These are phyloP conservation scores for Microcebus griseorufus DNA, from an alignment of 2,113 vertebrate species.

Conservation along the genomic window DNA sequence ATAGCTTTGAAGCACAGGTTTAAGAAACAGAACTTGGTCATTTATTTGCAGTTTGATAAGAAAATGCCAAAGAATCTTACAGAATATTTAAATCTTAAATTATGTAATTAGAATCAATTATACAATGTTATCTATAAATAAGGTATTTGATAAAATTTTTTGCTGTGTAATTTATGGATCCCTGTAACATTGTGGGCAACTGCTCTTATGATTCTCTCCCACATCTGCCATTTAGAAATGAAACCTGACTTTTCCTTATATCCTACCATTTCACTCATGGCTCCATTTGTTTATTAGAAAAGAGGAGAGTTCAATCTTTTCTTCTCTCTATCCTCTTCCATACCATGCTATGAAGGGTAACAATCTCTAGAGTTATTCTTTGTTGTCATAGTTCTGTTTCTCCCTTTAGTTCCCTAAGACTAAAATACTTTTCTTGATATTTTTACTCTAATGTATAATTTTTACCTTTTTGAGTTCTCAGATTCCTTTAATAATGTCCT, in stretches of 20 bases:
- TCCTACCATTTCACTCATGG: background rate
- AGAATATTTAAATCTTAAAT: background rate
- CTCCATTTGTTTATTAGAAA: background rate
- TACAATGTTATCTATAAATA: background rate
- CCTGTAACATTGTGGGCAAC: background rate
- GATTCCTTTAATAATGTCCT: background rate
- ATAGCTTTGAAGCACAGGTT: background rate
- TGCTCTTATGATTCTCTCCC: background rate
- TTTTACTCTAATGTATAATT: background rate
- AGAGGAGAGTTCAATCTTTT: background rate
- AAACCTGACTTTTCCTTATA: background rate
- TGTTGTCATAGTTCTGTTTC: background rate
- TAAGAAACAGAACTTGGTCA: background rate
- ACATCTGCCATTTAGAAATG: background rate
- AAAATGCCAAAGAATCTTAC: background rate
- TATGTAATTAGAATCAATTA: background rate
- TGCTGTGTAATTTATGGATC: background rate
- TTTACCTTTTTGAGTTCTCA: background rate
- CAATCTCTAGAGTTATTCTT: background rate
- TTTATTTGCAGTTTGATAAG: background rate
- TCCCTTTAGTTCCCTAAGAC: background rate
- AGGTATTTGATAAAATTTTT: background rate
- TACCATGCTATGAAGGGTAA: background rate
- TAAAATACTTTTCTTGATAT: background rate
- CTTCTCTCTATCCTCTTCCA: background rate